Base-by-base conservation (phyloP, 2,888 invertebrate species). In the Eupithecia pulchellata region DNA sequence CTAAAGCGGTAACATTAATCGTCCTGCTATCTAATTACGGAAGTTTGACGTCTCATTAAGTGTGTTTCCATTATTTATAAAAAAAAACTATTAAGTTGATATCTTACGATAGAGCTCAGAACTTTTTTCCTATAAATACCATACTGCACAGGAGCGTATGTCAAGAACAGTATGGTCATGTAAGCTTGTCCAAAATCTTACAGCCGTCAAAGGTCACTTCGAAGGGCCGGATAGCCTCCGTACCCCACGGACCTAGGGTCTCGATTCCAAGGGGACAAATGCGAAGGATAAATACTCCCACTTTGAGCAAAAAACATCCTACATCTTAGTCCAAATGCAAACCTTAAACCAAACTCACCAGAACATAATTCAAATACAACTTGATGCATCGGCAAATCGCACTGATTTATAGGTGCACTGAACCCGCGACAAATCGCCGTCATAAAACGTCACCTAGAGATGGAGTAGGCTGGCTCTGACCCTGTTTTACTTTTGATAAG, bases 11-110 rank as follows among this genome's bases (percentile, higher is more conserved):
- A 73, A 76, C 74, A 75, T 86, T 86, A 86, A 88, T 88, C 88
- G 86, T 84, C 88, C 86, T 86, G 86, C 80, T 82, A 85, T 82
- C 86, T 87, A 81, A 88, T 88, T 88, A 86, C 82, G 83, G 81
- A 85, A 71, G 83, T 85, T 80, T 84, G 83, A 82, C 82, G 82
- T 81, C 84, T 86, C 82, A 87, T 86, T 86, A 84, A 79, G 83
- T 69, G 66, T 62, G 84, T 88, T 83, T 84, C 84, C 89, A 86
- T 77, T 82, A 79, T 62, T 27, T 39, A 47, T 42, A n/a, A 42
- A 42, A 42, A 42, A n/a, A 47, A 6, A n/a, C 8, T n/a, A 6
- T 4, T 2, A n/a, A n/a, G n/a, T 42, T 42, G 6, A n/a, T 9
- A 47, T 47, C 3, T 47, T 5, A 32, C 6, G 6, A 32, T 4